Conservation (phyloP, 2,113 vertebrate genomes). For the Rynchops niger region DNA sequence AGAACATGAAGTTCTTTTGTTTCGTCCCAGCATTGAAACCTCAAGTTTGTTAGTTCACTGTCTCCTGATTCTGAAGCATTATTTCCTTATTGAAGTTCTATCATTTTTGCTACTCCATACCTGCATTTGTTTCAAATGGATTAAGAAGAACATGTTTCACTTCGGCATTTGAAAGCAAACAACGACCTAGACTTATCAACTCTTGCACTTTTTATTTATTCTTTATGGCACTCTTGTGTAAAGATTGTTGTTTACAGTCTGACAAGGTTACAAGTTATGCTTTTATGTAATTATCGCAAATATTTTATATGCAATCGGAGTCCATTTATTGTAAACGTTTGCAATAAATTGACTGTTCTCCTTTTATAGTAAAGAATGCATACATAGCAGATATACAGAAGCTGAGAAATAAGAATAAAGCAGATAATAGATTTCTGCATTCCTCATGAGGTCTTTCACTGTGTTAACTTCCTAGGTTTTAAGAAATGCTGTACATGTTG, state of each 20-base stretch:
- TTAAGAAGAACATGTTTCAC: not conserved
- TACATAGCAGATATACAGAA: not conserved
- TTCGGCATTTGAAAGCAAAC: not conserved
- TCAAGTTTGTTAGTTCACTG: not conserved
- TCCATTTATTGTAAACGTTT: not conserved
- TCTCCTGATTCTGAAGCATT: not conserved
- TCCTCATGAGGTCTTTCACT: not conserved
- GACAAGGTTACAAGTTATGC: not conserved
- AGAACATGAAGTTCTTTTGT: not conserved
- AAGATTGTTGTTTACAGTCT: not conserved
- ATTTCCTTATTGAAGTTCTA: not conserved
- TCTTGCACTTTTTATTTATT: not conserved
- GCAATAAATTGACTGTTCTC: not conserved
- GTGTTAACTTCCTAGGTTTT: slow-evolving; percentile 77
- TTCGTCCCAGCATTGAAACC: not conserved
- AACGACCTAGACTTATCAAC: not conserved
- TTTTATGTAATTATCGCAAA: not conserved
- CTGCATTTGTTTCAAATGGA: not conserved
- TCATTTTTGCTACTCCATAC: not conserved
- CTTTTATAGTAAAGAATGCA: not conserved
- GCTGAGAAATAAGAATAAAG: not conserved
- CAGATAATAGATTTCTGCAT: not conserved
- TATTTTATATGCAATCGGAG: not conserved
- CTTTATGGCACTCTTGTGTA: not conserved
- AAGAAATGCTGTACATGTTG: slow-evolving; percentile 74